These are phyloP conservation scores for Monarcha castaneiventris DNA, from an alignment of 2,113 vertebrate species.

Conservation along the genomic window DNA sequence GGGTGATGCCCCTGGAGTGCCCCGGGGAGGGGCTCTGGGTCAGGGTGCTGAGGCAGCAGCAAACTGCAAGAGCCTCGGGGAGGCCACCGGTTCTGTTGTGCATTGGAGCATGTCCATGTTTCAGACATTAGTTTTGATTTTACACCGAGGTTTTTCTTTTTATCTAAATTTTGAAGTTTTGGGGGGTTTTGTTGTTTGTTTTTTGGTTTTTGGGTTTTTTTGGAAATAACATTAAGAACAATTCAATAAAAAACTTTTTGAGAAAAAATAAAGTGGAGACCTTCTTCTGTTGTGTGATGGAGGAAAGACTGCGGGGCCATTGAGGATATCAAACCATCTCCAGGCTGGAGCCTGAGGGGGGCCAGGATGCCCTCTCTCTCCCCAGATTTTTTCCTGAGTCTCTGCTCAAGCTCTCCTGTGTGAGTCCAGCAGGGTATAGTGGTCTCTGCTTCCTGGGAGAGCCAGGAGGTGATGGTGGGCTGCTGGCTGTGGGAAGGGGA, in stretches of 20 bases:
- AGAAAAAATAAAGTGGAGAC: background rate
- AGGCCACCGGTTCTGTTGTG: background rate
- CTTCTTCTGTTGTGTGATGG: background rate
- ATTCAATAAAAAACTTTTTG: conserved; percentile 79
- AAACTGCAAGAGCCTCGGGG: background rate
- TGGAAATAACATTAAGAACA: conserved; percentile 71
- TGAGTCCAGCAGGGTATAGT: rapidly evolving
- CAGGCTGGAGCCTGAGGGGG: background rate
- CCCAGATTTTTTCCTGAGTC: too few species aligned
- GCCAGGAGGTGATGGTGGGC: background rate
- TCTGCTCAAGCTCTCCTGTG: background rate
- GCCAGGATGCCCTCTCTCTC: background rate
- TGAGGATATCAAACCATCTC: background rate
- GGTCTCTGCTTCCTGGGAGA: background rate
- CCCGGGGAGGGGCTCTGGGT: background rate
- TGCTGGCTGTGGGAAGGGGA: background rate
- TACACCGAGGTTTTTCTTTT: conserved; percentile 69
- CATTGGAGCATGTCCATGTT: background rate
- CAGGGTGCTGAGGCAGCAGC: background rate
- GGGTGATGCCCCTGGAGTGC: background rate
- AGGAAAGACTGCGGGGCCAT: background rate
- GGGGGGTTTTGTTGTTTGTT: background rate
- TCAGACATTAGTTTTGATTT: conserved; percentile 54
- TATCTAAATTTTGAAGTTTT: conserved; percentile 71
- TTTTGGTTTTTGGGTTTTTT: conserved; percentile 55